Evolutionary conservation across 2,888 invertebrate genomes (phyloP).

Genomic region (Charanyca ferruginea): DNA sequence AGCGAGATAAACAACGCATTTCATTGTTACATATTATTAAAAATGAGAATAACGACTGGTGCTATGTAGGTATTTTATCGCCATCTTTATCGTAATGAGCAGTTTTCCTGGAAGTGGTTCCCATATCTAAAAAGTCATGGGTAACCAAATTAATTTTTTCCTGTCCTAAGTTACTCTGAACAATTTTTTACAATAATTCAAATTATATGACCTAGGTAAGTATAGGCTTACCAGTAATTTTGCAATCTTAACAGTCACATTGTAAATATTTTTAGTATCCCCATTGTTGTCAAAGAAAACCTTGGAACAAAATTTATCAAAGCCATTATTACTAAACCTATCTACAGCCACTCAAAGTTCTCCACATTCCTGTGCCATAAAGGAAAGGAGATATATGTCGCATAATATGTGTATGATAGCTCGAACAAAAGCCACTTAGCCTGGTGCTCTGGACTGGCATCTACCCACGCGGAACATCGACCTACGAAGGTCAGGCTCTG

Average conservation of each 20-base stretch:
- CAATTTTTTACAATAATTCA: not conserved
- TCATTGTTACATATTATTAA: not conserved
- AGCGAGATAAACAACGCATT: too few species aligned
- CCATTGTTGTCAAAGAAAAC: not conserved
- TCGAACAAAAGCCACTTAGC: constrained; percentile 52
- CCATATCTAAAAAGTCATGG: constrained; percentile 2
- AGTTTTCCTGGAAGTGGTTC: constrained; percentile 14
- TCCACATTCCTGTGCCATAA: constrained; percentile 36
- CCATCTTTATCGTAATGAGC: constrained; percentile 11
- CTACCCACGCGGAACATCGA: constrained; percentile 58
- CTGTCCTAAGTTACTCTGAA: not conserved
- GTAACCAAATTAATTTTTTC: not conserved
- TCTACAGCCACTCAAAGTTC: constrained; percentile 32
- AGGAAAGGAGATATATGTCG: constrained; percentile 25
- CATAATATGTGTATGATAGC: constrained; percentile 18
- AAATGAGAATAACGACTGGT: not conserved
- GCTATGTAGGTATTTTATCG: not conserved
- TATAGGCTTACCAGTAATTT: not conserved
- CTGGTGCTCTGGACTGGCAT: not conserved
- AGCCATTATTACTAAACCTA: constrained; percentile 13
- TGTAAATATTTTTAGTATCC: not conserved
- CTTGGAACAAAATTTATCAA: not conserved
- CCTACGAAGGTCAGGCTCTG: constrained; percentile 54
- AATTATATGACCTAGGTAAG: not conserved
- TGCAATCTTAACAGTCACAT: not conserved